phyloP scores from a whole-genome alignment of 2,113 vertebrate genomes.

The Athene noctua region DNA sequence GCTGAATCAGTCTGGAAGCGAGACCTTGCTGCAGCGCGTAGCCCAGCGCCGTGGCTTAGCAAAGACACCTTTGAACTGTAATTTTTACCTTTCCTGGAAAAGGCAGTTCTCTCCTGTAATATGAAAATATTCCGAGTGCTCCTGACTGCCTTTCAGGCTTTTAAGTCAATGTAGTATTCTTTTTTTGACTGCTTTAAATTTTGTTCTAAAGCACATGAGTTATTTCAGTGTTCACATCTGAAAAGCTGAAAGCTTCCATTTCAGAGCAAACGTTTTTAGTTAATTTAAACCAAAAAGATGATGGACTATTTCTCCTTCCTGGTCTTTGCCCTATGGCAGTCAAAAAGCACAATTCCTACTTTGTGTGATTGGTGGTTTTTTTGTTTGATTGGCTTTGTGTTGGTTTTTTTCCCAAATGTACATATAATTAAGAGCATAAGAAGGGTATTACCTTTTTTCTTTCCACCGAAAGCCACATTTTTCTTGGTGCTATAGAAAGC shows the following conservation, averaged over 20 bases:
- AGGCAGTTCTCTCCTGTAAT: background rate
- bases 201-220: background rate
- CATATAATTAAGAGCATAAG: fast-evolving
- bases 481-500: background rate
- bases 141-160: background rate
- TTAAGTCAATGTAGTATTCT: fast-evolving
- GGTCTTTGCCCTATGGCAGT: background rate
- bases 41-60: background rate
- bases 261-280: background rate
- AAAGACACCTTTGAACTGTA: background rate
- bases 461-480: background rate
- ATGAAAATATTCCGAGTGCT: background rate
- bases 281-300: background rate
- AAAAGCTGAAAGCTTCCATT: background rate
- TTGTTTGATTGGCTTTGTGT: background rate
- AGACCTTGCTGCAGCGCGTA: fast-evolving
- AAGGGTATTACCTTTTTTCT: background rate
- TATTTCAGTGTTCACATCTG: background rate
- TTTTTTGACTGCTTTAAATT: background rate
- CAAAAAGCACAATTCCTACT: background rate
- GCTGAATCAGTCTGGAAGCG: background rate
- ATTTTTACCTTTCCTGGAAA: background rate
- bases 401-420: background rate
- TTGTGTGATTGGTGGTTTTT: background rate
- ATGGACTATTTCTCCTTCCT: background rate